These are phyloP conservation scores for Betta splendens DNA, from an alignment of 2,797 vertebrate species.

Conservation along the genomic window DNA sequence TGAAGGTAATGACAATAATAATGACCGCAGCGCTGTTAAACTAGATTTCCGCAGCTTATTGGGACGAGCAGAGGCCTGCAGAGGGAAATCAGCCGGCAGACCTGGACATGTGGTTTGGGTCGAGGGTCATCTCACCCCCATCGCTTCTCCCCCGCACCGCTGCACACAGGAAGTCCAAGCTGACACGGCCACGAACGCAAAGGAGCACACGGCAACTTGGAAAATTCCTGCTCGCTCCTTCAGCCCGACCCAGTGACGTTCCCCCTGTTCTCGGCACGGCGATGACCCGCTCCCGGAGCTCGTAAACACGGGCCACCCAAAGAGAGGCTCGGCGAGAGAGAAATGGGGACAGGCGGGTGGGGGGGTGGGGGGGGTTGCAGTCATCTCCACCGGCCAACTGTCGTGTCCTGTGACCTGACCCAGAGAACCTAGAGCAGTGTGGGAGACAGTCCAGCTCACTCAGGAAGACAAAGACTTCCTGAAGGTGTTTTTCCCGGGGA, in stretches of 20 bases:
- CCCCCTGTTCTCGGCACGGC: constrained; percentile 55
- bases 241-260: constrained; percentile 54
- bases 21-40: constrained; percentile 40
- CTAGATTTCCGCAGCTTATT: constrained; percentile 28
- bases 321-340: constrained; percentile 37
- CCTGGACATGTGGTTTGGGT: constrained; percentile 76
- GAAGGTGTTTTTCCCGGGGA: constrained; percentile 7
- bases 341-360: constrained; percentile 3
- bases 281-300: constrained; percentile 73
- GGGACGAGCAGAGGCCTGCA: constrained; percentile 47
- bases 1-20: constrained; percentile 1
- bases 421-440: constrained; percentile 29
- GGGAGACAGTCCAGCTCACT: constrained; percentile 5
- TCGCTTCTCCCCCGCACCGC: constrained; percentile 62
- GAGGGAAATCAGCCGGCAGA: constrained; percentile 68
- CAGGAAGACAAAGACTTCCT: constrained; percentile 2
- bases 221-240: constrained; percentile 51
- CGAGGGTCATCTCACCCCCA: constrained; percentile 69
- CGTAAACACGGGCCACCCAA: constrained; percentile 76
- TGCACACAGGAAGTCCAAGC: constrained; percentile 74
- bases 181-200: constrained; percentile 38
- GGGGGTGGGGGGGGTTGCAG: constrained; percentile 16
- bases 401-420: constrained; percentile 71
- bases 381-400: constrained; percentile 52
- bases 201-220: constrained; percentile 30